phyloP scores from a whole-genome alignment of 2,888 invertebrate species.

The Cerceris ruficornis region DNA sequence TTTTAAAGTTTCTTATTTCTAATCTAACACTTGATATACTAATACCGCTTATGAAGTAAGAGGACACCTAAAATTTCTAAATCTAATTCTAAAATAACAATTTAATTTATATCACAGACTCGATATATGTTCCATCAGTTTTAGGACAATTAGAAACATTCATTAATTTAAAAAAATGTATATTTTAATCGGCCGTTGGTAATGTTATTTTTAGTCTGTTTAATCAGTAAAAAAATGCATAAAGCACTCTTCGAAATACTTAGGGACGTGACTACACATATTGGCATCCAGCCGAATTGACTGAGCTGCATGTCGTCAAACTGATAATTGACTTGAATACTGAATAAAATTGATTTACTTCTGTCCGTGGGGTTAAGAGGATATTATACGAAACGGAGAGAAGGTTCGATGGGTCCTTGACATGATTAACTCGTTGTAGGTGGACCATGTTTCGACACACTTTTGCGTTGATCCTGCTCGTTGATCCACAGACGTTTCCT shows the following conservation, averaged over 20 bases:
- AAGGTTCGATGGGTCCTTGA: slow-evolving; percentile 70
- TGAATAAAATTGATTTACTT: slow-evolving; percentile 49
- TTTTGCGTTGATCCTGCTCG: slow-evolving; percentile 46
- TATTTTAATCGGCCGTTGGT: background rate
- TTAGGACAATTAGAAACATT: too few species aligned
- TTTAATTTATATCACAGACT: too few species aligned
- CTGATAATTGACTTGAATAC: slow-evolving; percentile 36
- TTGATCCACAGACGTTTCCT: slow-evolving; percentile 46
- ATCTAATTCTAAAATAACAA: too few species aligned
- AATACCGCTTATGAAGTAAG: too few species aligned
- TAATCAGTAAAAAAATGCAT: background rate
- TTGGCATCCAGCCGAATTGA: slow-evolving; percentile 42
- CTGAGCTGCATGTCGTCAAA: slow-evolving; percentile 32
- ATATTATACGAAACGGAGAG: slow-evolving; percentile 60
- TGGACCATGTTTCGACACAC: slow-evolving; percentile 70
- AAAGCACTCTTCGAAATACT: background rate
- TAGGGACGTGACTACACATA: slow-evolving; percentile 16
- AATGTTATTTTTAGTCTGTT: background rate
- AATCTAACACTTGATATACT: too few species aligned
- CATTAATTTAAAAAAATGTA: too few species aligned
- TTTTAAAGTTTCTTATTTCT: too few species aligned
- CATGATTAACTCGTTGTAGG: slow-evolving; percentile 72
- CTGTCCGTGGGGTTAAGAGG: slow-evolving; percentile 61
- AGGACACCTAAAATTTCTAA: too few species aligned
- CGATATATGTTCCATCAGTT: too few species aligned